phyloP scores from a whole-genome alignment of 2,797 vertebrate genomes.

The Alauda arvensis region DNA sequence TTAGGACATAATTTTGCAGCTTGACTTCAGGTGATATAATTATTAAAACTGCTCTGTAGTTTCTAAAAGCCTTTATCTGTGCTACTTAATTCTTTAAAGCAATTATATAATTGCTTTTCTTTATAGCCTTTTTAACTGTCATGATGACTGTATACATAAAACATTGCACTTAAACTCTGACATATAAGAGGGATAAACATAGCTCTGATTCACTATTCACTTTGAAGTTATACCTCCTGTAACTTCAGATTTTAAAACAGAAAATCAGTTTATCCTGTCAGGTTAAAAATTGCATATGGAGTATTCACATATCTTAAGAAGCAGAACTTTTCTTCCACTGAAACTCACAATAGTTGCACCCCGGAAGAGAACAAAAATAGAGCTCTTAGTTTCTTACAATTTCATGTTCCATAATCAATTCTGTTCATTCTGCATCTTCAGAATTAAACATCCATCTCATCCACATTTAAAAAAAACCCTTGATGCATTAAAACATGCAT shows the following conservation, averaged over 20 bases:
- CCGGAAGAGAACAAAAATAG: constrained; percentile 2
- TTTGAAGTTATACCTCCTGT: constrained; percentile 64
- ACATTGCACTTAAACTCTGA: constrained; percentile 75
- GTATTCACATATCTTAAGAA: constrained; percentile 10
- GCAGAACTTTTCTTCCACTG: background rate
- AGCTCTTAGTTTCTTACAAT: background rate
- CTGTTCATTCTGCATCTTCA: constrained; percentile 34
- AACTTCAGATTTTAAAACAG: constrained; percentile 54
- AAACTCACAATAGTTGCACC: background rate
- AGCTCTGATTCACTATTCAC: constrained; percentile 68
- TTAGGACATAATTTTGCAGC: constrained; percentile 70
- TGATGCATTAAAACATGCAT: constrained; percentile 26
- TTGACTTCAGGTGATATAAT: constrained; percentile 74
- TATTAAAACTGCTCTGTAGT: constrained; percentile 66
- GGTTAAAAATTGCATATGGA: constrained; percentile 27
- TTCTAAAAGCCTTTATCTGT: constrained; percentile 68
- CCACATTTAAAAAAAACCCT: constrained; percentile 1
- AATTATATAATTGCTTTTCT: constrained; percentile 76
- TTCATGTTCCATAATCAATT: constrained; percentile 23
- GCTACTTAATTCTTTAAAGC: constrained; percentile 71
- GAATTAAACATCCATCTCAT: constrained; percentile 51
- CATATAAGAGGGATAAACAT: constrained; percentile 72
- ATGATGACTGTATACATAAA: constrained; percentile 75
- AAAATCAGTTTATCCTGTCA: constrained; percentile 38
- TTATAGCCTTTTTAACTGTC: constrained; percentile 74